Conservation (phyloP, 2,797 vertebrate species). For the Scleropages formosus region DNA sequence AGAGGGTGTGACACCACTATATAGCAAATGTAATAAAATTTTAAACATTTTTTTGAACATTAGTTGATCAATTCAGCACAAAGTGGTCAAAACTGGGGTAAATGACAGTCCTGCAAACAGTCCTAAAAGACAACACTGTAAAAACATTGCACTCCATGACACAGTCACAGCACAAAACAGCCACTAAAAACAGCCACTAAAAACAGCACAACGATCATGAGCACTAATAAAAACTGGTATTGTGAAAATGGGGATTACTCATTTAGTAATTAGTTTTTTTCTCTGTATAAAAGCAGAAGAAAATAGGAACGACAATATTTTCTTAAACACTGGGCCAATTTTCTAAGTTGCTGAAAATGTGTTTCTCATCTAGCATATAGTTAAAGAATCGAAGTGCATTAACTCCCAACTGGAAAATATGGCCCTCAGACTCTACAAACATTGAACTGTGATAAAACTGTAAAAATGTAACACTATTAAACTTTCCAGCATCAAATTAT, state of each 20-base stretch:
- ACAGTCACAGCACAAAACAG: neutral
- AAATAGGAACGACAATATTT: constrained; percentile 5
- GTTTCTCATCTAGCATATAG: constrained; percentile 14
- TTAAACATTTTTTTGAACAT: too few species aligned
- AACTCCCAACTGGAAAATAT: constrained; percentile 34
- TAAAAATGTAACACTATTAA: neutral
- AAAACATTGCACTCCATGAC: too few species aligned
- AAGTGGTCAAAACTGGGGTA: too few species aligned
- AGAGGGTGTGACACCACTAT: too few species aligned
- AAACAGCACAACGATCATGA: too few species aligned
- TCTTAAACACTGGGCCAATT: constrained; percentile 24
- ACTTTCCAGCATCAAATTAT: constrained; percentile 22
- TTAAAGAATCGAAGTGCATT: constrained; percentile 16
- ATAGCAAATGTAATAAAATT: too few species aligned
- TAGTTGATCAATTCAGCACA: too few species aligned
- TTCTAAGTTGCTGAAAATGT: constrained; percentile 32
- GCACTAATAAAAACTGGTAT: constrained; percentile 7
- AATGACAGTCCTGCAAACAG: too few species aligned
- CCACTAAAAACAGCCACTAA: too few species aligned
- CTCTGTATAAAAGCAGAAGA: constrained; percentile 7
- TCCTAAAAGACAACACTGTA: too few species aligned
- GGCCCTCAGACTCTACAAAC: constrained; percentile 2
- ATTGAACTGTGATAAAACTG: neutral
- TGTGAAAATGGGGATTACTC: neutral
- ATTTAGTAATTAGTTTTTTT: neutral